Conservation (phyloP, 2,797 vertebrate genomes). For the Cossypha caffra region DNA sequence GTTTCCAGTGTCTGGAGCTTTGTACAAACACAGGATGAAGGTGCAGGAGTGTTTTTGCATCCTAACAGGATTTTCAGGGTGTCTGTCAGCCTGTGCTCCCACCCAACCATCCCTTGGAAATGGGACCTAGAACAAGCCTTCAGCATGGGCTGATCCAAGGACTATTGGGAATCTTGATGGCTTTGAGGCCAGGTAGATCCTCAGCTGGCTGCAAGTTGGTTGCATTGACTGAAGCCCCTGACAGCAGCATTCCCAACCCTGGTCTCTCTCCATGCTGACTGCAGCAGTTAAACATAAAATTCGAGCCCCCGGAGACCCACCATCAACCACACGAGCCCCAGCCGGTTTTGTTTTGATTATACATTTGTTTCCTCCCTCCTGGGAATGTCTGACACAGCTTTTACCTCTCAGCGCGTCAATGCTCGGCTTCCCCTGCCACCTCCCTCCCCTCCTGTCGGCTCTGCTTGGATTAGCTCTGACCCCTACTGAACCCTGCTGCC, state of each 20-base stretch:
- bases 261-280: fast-evolving
- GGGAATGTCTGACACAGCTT: conserved; percentile 60
- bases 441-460: background rate
- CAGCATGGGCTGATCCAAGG: background rate
- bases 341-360: conserved; percentile 58
- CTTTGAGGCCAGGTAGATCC: background rate
- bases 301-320: background rate
- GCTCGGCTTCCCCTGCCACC: background rate
- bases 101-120: background rate
- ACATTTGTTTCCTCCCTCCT: conserved; percentile 57
- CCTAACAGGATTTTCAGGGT: background rate
- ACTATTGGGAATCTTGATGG: fast-evolving
- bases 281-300: conserved; percentile 7
- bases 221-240: fast-evolving
- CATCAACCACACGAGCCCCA: background rate
- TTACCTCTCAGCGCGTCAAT: conserved; percentile 53
- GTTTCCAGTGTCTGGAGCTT: background rate
- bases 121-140: background rate
- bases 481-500: conserved; percentile 33
- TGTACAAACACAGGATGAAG: background rate
- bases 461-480: conserved; percentile 63
- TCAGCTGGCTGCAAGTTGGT: background rate
- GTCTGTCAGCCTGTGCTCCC: background rate
- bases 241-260: background rate
- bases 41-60: background rate